phyloP scores from a whole-genome alignment of 1,140 invertebrate species.

The Drosophila athabasca region DNA sequence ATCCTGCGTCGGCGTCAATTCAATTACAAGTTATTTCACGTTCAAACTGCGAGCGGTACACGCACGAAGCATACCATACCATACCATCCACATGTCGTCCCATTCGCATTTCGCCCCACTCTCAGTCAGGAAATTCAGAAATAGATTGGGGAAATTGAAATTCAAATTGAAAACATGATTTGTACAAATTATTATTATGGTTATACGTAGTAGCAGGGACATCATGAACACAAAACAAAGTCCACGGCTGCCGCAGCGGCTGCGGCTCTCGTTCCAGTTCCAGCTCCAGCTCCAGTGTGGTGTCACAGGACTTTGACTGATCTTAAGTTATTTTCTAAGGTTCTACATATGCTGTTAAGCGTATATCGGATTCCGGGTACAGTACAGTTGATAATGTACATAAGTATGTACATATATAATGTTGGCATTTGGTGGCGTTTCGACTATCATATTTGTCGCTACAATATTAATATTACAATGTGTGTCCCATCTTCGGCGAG shows the following conservation, averaged over 20 bases:
- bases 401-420: too few species aligned
- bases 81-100: conserved; percentile 46
- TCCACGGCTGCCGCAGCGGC: too few species aligned
- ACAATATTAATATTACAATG: neutral
- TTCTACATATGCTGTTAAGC: too few species aligned
- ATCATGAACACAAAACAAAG: too few species aligned
- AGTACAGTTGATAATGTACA: too few species aligned
- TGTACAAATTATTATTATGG: conserved; percentile 46
- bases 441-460: neutral
- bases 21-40: conserved; percentile 70
- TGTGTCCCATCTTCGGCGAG: neutral
- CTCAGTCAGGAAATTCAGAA: conserved; percentile 59
- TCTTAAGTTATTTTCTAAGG: too few species aligned
- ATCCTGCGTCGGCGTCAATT: conserved; percentile 73
- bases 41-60: conserved; percentile 43
- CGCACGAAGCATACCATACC: conserved; percentile 29
- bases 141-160: conserved; percentile 74
- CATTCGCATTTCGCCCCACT: conserved; percentile 2
- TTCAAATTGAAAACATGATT: conserved; percentile 69
- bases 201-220: too few species aligned
- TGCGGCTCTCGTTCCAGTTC: too few species aligned
- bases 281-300: too few species aligned
- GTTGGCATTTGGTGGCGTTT: too few species aligned
- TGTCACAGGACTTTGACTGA: too few species aligned
- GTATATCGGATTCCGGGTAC: too few species aligned